These are phyloP conservation scores for Myripristis jacobus DNA, from an alignment of 2,797 vertebrate species.

Conservation along the genomic window DNA sequence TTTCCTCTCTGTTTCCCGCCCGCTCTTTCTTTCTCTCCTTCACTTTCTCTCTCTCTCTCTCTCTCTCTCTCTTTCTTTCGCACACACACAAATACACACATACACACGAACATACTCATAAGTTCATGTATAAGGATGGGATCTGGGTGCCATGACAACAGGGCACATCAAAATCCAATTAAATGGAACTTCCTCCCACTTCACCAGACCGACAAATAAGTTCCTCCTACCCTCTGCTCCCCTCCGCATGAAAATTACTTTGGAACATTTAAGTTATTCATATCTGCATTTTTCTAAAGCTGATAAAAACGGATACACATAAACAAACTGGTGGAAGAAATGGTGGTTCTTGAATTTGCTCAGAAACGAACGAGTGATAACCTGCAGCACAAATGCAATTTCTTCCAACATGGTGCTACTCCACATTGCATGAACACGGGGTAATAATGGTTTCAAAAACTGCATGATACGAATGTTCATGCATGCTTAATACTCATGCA, in stretches of 20 bases:
- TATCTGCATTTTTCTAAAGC: constrained; percentile 62
- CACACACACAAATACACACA: constrained; percentile 22
- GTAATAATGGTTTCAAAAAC: constrained; percentile 27
- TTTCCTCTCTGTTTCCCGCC: constrained; percentile 15
- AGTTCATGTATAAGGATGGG: constrained; percentile 73
- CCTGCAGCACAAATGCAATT: constrained; percentile 46
- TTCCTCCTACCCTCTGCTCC: constrained; percentile 66
- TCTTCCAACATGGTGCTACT: constrained; percentile 19
- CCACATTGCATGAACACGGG: constrained; percentile 15
- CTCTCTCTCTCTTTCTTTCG: background rate
- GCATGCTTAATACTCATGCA: constrained; percentile 29
- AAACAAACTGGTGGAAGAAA: constrained; percentile 58
- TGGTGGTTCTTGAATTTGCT: constrained; percentile 36
- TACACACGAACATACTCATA: constrained; percentile 25
- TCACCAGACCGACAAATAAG: constrained; percentile 80
- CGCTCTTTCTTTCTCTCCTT: constrained; percentile 26
- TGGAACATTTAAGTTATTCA: constrained; percentile 73
- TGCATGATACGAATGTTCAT: constrained; percentile 40
- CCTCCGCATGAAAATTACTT: constrained; percentile 73
- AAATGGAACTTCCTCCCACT: constrained; percentile 83
- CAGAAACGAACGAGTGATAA: constrained; percentile 49
- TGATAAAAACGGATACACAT: constrained; percentile 71
- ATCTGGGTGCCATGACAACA: constrained; percentile 85
- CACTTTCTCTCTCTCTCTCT: constrained; percentile 1
- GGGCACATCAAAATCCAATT: constrained; percentile 85